Evolutionary conservation across 2,797 vertebrate species (phyloP).

Genomic region (Euthynnus affinis): DNA sequence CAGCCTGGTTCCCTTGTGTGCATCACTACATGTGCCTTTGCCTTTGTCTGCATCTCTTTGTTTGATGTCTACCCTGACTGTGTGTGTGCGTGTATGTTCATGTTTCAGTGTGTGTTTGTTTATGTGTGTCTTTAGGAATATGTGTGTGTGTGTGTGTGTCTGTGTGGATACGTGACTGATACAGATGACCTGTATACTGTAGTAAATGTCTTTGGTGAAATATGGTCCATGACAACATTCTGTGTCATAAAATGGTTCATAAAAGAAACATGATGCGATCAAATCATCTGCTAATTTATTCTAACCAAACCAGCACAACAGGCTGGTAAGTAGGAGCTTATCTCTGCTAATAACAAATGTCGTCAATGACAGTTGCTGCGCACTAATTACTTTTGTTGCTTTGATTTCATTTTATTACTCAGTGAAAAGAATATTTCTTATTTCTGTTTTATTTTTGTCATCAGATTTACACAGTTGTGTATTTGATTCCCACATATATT

Average conservation of each 20-base stretch:
- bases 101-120: background rate
- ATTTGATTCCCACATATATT: constrained; percentile 30
- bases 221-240: constrained; percentile 13
- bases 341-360: constrained; percentile 46
- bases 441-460: constrained; percentile 35
- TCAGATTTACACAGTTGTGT: constrained; percentile 26
- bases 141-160: constrained; percentile 3
- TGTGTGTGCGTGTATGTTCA: constrained; percentile 17
- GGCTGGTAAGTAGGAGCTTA: constrained; percentile 39
- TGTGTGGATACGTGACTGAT: constrained; percentile 8
- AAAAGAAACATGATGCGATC: constrained; percentile 50
- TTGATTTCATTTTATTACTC: constrained; percentile 42
- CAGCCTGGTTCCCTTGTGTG: constrained; percentile 63
- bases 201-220: constrained; percentile 41
- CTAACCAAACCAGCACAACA: constrained; percentile 27
- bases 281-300: constrained; percentile 60
- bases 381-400: constrained; percentile 51
- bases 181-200: constrained; percentile 17
- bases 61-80: constrained; percentile 62
- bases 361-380: constrained; percentile 39
- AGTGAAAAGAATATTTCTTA: background rate
- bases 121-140: background rate
- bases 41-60: constrained; percentile 64
- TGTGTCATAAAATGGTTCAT: constrained; percentile 44
- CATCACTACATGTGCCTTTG: constrained; percentile 57